Evolutionary conservation across 2,888 invertebrate genomes (phyloP).

Genomic region (Drosophila paranaensis): DNA sequence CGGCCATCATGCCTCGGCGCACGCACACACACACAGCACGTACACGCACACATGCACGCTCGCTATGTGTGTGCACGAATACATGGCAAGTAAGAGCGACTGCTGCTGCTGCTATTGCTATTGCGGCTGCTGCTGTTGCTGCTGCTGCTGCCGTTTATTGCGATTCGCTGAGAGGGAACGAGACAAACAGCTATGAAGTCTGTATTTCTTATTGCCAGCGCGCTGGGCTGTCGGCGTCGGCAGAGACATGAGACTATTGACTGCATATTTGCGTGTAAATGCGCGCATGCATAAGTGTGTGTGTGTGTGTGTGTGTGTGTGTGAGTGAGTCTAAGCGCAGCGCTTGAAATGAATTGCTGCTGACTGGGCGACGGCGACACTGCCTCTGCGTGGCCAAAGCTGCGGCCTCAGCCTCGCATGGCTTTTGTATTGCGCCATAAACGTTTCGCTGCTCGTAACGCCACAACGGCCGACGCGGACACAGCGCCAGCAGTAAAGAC

Average conservation of each 20-base stretch:
- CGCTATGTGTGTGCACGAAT: conserved; percentile 6
- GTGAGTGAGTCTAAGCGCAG: conserved; percentile 57
- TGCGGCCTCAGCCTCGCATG: conserved; percentile 80
- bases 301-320: conserved; percentile 27
- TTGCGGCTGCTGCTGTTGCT: conserved; percentile 3
- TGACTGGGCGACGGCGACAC: conserved; percentile 66
- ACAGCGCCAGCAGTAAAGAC: conserved; percentile 60
- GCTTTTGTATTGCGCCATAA: conserved; percentile 85
- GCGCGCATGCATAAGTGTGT: conserved; percentile 17
- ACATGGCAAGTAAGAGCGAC: neutral
- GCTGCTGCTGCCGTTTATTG: conserved; percentile 52
- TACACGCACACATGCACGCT: conserved; percentile 12
- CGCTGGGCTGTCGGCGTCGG: conserved; percentile 51
- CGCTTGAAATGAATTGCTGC: conserved; percentile 80
- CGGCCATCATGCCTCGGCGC: conserved; percentile 71
- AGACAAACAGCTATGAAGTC: conserved; percentile 57
- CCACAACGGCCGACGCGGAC: conserved; percentile 84
- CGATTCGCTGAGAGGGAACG: conserved; percentile 49
- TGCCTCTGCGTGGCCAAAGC: conserved; percentile 73
- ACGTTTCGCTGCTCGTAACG: conserved; percentile 85
- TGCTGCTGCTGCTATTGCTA: conserved; percentile 16
- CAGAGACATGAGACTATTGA: conserved; percentile 56
- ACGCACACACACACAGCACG: conserved; percentile 19
- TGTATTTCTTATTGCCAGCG: conserved; percentile 76
- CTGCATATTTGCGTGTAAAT: conserved; percentile 51